Evolutionary conservation across 2,888 invertebrate species (phyloP).

Genomic region (Hemistola chrysoprasaria): DNA sequence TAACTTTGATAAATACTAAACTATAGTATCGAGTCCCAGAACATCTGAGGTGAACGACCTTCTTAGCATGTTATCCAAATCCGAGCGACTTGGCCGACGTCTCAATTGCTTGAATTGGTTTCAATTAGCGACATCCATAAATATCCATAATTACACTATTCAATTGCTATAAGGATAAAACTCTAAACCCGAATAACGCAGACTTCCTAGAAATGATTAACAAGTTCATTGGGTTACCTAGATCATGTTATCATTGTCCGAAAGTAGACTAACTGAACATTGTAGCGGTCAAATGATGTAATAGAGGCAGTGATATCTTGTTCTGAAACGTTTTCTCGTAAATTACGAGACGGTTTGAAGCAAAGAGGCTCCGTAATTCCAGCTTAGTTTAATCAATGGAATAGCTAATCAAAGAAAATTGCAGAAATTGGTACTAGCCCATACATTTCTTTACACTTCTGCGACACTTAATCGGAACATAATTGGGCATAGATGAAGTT

Average conservation of each 20-base stretch:
- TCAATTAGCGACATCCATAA: constrained; percentile 56
- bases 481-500: no score
- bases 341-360: no score
- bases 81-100: constrained; percentile 24
- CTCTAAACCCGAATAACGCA: constrained; percentile 18
- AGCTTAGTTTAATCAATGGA: no score
- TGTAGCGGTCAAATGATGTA: no score
- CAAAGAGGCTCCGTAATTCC: no score
- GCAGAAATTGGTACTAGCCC: no score
- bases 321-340: no score
- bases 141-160: constrained; percentile 23
- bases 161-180: constrained; percentile 57
- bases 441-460: no score
- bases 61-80: constrained; percentile 14
- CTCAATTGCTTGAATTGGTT: constrained; percentile 75
- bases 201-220: constrained; percentile 26
- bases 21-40: constrained; percentile 4
- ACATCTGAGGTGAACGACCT: constrained; percentile 22
- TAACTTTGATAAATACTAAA: no score
- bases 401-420: no score
- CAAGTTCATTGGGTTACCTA: constrained; percentile 8
- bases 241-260: background rate
- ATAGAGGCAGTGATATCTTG: no score
- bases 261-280: constrained; percentile 1
- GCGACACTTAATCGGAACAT: no score